Evolutionary conservation across 2,113 vertebrate species (phyloP).

Genomic region (Peromyscus leucopus): DNA sequence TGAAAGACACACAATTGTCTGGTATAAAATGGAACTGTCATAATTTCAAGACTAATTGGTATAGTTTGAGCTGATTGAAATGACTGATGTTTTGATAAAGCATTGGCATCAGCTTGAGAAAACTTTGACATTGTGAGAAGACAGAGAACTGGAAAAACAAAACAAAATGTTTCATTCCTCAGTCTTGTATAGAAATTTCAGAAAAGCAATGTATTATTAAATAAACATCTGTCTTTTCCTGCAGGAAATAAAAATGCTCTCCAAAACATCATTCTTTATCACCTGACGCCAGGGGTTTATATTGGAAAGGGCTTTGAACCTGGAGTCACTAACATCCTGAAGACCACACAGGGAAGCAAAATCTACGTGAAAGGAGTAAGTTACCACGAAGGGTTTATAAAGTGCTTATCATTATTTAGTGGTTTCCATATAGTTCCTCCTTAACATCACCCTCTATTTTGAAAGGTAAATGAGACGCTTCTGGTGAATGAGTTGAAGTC

Average conservation of each 20-base stretch:
- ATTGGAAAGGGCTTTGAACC: conserved; percentile 95
- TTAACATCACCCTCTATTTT: background rate
- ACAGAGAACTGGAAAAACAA: background rate
- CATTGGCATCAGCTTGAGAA: background rate
- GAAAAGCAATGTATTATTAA: background rate
- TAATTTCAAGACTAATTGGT: conserved; percentile 29
- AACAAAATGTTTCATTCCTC: background rate
- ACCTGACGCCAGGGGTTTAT: conserved; percentile 93
- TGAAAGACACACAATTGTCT: background rate
- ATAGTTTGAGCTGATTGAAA: background rate
- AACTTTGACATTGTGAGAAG: background rate
- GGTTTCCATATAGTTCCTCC: background rate
- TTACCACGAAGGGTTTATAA: conserved; percentile 49
- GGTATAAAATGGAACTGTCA: background rate
- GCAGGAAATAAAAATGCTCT: conserved; percentile 94
- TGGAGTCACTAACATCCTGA: conserved; percentile 97
- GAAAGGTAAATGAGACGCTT: conserved; percentile 92
- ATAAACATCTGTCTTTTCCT: background rate
- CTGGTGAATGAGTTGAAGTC: conserved; percentile 92
- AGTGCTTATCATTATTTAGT: background rate
- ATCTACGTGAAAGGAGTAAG: conserved; percentile 93
- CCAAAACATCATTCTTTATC: conserved; percentile 95
- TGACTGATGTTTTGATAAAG: background rate
- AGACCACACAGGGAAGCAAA: conserved; percentile 94
- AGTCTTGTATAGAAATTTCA: background rate